phyloP scores from a whole-genome alignment of 1,140 invertebrate genomes.

The Goniozus legneri region DNA sequence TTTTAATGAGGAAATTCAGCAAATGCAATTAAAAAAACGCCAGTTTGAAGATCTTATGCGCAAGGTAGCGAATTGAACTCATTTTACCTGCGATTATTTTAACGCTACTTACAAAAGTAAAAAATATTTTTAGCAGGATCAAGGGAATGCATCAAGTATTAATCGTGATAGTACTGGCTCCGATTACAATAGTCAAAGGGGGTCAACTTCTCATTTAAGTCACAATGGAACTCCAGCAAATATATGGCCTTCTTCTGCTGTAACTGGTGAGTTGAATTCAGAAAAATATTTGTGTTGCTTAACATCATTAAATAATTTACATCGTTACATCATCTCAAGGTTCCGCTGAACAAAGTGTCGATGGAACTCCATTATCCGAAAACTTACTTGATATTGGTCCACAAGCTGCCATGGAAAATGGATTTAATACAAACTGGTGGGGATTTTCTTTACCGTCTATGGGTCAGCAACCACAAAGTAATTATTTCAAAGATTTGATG shows the following conservation, averaged over 20 bases:
- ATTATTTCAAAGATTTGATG: too few relatives aligned
- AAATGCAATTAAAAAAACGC: constrained; percentile 33
- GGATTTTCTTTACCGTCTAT: constrained; percentile 27
- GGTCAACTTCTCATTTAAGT: constrained; percentile 37
- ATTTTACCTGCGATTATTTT: too few relatives aligned
- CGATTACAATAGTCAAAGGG: constrained; percentile 36
- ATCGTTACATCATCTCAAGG: constrained; percentile 14
- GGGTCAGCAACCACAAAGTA: constrained; percentile 36
- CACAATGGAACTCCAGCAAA: constrained; percentile 38
- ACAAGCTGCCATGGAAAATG: constrained; percentile 34
- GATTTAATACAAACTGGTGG: constrained; percentile 33
- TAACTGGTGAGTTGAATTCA: too few relatives aligned
- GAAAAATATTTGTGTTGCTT: too few relatives aligned
- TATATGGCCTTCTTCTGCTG: constrained; percentile 31
- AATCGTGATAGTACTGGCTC: constrained; percentile 34
- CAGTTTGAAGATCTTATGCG: constrained; percentile 43
- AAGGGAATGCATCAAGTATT: constrained; percentile 30
- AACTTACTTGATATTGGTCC: constrained; percentile 40
- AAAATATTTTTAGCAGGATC: constrained; percentile 24
- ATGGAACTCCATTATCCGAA: constrained; percentile 33
- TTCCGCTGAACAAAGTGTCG: constrained; percentile 34
- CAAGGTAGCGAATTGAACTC: too few relatives aligned
- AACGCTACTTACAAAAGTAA: background rate
- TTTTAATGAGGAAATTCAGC: constrained; percentile 21
- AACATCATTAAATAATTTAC: background rate